These are phyloP conservation scores for Polypedilum vanderplanki DNA, from an alignment of 1,140 invertebrate species.

Conservation along the genomic window DNA sequence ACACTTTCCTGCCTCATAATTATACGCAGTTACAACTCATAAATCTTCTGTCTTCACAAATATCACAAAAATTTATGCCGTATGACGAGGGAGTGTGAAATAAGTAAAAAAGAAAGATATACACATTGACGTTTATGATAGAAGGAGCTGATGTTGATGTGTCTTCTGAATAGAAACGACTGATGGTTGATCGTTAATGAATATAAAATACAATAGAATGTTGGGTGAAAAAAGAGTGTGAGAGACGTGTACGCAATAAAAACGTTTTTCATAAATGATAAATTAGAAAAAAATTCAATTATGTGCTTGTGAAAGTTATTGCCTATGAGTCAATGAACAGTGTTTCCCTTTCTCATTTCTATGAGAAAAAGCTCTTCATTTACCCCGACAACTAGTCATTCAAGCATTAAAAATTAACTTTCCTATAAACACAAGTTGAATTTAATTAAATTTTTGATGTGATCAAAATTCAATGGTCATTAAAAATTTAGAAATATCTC, in stretches of 20 bases:
- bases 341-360: not conserved
- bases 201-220: too few relatives aligned
- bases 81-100: not conserved
- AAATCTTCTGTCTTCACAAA: not conserved
- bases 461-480: too few relatives aligned
- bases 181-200: too few relatives aligned
- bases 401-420: not conserved
- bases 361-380: too few relatives aligned
- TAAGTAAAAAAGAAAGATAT: not conserved
- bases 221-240: too few relatives aligned
- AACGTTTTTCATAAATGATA: not conserved
- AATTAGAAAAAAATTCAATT: conserved; percentile 5
- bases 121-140: not conserved
- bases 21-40: not conserved
- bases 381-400: not conserved
- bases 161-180: too few relatives aligned
- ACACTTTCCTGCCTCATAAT: not conserved
- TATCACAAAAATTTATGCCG: not conserved
- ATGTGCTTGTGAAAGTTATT: conserved; percentile 7
- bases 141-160: not conserved
- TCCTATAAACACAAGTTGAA: not conserved
- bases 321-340: not conserved
- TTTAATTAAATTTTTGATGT: not conserved
- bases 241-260: too few relatives aligned
- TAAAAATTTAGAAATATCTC: too few relatives aligned